phyloP scores from a whole-genome alignment of 2,113 vertebrate species.

The Tragelaphus imberbis region DNA sequence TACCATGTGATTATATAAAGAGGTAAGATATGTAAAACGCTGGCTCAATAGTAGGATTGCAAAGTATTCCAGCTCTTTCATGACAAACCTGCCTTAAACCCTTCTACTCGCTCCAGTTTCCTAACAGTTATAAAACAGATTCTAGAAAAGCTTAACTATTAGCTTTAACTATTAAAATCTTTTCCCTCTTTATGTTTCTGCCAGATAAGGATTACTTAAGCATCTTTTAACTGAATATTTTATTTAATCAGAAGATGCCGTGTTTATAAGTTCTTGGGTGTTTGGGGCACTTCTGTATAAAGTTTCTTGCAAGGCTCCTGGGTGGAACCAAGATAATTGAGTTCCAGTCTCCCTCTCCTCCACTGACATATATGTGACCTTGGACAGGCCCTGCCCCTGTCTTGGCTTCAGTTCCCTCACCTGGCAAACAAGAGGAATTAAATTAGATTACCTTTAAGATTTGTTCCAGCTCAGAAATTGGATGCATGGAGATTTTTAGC shows the following conservation, averaged over 20 bases:
- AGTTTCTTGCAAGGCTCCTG: background rate
- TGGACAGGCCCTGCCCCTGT: background rate
- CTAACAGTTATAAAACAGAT: constrained; percentile 24
- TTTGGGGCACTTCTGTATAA: background rate
- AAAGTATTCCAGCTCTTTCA: background rate
- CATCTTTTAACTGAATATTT: background rate
- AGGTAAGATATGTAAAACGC: background rate
- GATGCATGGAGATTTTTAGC: background rate
- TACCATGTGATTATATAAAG: background rate
- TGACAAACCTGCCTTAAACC: background rate
- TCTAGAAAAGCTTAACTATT: background rate
- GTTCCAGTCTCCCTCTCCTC: background rate
- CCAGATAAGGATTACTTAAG: background rate
- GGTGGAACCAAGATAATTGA: background rate
- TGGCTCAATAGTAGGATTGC: background rate
- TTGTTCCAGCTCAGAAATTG: constrained; percentile 31
- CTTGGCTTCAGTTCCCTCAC: background rate
- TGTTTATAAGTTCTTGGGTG: background rate
- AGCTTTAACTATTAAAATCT: background rate
- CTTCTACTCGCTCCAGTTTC: background rate
- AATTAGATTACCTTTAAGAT: constrained; percentile 30
- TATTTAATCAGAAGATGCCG: background rate
- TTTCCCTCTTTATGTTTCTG: background rate
- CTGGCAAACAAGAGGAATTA: constrained; percentile 15
- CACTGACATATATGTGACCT: background rate